Evolutionary conservation across 2,888 invertebrate species (phyloP).

Genomic region (Rhopalosiphum nymphaeae): DNA sequence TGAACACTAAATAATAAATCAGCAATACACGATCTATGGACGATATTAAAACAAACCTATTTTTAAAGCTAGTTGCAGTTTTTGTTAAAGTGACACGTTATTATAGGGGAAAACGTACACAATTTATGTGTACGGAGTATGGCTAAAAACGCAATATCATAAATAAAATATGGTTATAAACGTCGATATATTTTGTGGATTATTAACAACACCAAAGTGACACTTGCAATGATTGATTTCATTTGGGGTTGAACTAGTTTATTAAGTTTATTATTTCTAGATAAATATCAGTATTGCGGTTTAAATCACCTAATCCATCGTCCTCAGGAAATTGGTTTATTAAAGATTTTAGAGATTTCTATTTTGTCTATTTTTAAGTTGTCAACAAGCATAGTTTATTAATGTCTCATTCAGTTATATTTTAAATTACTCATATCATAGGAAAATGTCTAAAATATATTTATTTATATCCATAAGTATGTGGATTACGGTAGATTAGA

Average conservation of each 20-base stretch:
- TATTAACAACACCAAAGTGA: neutral
- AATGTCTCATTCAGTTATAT: neutral
- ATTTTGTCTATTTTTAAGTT: neutral
- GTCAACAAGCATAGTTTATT: neutral
- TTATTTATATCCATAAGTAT: neutral
- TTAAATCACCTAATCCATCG: neutral
- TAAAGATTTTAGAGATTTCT: neutral
- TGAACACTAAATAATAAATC: neutral
- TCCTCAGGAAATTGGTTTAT: neutral
- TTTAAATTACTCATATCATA: neutral
- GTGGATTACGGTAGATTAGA: neutral
- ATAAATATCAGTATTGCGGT: neutral
- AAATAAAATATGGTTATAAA: neutral
- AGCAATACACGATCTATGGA: neutral
- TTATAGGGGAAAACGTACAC: neutral
- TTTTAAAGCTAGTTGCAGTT: neutral
- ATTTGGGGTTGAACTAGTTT: neutral
- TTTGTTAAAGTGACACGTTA: neutral
- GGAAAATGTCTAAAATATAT: neutral
- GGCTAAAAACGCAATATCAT: neutral
- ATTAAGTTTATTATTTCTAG: neutral
- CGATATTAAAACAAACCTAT: neutral
- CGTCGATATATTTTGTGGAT: neutral
- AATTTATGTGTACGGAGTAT: neutral
- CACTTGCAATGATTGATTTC: neutral